Percentiles rank a stretch among this genome's conserved stretches.
Conservation (phyloP, 1,140 invertebrate genomes). For the Cydia amplana region DNA sequence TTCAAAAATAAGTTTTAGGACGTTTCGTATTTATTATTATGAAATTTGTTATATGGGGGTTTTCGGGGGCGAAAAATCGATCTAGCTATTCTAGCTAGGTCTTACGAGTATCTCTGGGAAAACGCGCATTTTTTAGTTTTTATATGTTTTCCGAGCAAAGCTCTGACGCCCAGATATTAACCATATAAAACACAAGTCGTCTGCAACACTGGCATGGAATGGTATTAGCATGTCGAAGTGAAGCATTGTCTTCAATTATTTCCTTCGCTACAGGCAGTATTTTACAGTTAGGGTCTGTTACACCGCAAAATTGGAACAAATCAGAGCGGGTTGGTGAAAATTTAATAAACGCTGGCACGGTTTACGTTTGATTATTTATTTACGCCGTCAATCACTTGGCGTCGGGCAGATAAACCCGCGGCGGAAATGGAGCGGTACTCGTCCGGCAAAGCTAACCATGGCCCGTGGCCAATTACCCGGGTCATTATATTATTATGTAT, state of each 20-base stretch:
- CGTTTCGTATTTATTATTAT: too few relatives aligned
- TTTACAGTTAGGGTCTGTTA: slow-evolving; percentile 17
- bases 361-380: slow-evolving; percentile 29
- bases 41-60: too few relatives aligned
- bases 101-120: too few relatives aligned
- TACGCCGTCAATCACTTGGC: slow-evolving; percentile 25
- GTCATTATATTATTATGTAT: slow-evolving; percentile 29
- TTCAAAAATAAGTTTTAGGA: too few relatives aligned
- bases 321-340: slow-evolving; percentile 15
- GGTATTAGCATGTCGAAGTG: slow-evolving; percentile 35
- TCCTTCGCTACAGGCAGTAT: slow-evolving; percentile 10
- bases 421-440: slow-evolving; percentile 23
- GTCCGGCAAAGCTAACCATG: not conserved
- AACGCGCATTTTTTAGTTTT: too few relatives aligned
- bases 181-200: not conserved
- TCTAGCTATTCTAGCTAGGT: too few relatives aligned
- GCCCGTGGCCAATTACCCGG: not conserved
- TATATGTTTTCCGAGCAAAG: too few relatives aligned
- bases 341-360: slow-evolving; percentile 24
- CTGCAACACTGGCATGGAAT: slow-evolving; percentile 33
- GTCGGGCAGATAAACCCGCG: slow-evolving; percentile 18
- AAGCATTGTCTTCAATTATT: slow-evolving; percentile 35
- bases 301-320: slow-evolving; percentile 20
- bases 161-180: too few relatives aligned
- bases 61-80: too few relatives aligned